Conservation (phyloP, 2,888 invertebrate species). For the Drosophila barbarae region DNA sequence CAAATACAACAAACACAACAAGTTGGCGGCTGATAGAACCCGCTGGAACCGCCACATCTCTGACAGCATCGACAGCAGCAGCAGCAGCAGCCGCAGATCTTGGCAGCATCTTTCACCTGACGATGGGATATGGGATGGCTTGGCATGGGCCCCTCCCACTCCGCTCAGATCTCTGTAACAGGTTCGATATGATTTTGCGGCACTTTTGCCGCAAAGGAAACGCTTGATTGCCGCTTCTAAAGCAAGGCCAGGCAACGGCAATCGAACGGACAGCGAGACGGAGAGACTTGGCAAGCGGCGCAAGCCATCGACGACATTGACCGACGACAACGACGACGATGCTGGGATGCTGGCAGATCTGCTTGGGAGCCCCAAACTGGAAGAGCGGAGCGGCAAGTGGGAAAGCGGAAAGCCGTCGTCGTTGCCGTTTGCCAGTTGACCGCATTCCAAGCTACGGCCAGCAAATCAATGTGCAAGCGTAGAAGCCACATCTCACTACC, state of each 20-base stretch:
- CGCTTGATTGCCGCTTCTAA: constrained; percentile 66
- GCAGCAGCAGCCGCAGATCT: constrained; percentile 42
- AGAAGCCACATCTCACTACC: constrained; percentile 54
- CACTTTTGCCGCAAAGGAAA: constrained; percentile 66
- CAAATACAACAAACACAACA: constrained; percentile 32
- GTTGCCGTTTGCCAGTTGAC: constrained; percentile 56
- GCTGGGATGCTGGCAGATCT: constrained; percentile 34
- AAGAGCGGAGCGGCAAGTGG: constrained; percentile 2
- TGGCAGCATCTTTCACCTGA: constrained; percentile 37
- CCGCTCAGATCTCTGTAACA: constrained; percentile 50
- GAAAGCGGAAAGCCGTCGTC: constrained; percentile 21
- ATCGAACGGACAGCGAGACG: constrained; percentile 22
- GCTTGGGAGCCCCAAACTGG: neutral
- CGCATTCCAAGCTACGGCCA: constrained; percentile 60
- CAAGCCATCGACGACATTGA: constrained; percentile 59
- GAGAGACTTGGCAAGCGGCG: constrained; percentile 3
- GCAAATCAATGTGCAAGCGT: constrained; percentile 66
- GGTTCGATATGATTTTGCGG: constrained; percentile 70
- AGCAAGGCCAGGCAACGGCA: constrained; percentile 71
- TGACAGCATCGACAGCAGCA: constrained; percentile 53
- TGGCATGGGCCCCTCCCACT: constrained; percentile 11
- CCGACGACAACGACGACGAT: constrained; percentile 46
- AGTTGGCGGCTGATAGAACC: constrained; percentile 14
- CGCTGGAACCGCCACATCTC: neutral
- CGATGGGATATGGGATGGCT: constrained; percentile 11